Evolutionary conservation across 2,797 vertebrate genomes (phyloP).

Genomic region (Rhincodon typus): DNA sequence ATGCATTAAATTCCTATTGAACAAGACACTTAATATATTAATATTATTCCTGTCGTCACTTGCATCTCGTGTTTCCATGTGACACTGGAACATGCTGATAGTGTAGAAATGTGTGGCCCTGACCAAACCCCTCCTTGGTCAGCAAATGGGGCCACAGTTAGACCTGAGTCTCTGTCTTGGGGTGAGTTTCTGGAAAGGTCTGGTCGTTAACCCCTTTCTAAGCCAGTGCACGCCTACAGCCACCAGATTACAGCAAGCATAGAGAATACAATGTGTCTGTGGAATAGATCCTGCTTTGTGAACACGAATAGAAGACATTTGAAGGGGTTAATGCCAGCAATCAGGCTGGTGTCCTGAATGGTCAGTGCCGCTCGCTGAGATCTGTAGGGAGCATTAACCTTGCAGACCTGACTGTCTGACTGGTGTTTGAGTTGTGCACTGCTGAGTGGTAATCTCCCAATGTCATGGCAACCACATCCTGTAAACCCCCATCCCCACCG

Average conservation of each 20-base stretch:
- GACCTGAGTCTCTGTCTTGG: neutral
- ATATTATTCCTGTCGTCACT: neutral
- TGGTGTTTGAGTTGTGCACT: neutral
- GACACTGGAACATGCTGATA: neutral
- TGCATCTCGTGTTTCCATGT: neutral
- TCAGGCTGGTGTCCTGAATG: neutral
- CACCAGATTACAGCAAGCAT: too few relatives aligned
- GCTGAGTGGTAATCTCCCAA: neutral
- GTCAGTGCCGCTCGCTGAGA: neutral
- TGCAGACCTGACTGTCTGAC: neutral
- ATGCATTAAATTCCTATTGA: slow-evolving; percentile 18
- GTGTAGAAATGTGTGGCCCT: neutral
- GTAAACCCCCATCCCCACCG: neutral
- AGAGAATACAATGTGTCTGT: too few relatives aligned
- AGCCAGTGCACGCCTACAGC: too few relatives aligned
- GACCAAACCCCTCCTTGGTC: too few relatives aligned
- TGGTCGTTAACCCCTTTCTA: too few relatives aligned
- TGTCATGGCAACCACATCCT: neutral
- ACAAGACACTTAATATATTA: neutral
- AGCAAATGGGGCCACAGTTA: too few relatives aligned
- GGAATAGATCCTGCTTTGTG: neutral
- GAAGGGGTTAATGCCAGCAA: neutral
- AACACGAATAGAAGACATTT: neutral
- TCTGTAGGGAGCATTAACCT: neutral
- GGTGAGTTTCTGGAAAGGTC: neutral